Conservation (phyloP, 2,888 invertebrate genomes). For the Drosophila pseudotakahashii region DNA sequence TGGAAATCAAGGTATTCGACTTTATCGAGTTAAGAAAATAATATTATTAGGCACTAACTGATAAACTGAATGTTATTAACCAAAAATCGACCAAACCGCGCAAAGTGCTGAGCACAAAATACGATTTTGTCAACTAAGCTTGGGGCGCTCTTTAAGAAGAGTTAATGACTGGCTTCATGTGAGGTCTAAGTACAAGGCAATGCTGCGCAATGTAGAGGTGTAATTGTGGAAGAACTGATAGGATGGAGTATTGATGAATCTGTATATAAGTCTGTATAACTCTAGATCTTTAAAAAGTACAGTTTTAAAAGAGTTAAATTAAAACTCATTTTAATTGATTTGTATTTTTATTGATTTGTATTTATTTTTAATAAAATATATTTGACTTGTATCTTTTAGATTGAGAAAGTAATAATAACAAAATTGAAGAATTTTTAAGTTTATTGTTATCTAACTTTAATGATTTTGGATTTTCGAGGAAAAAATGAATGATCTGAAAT, state of each 20-base stretch:
- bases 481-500: not conserved
- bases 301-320: too few species aligned
- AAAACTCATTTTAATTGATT: too few species aligned
- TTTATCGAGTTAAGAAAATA: conserved; percentile 15
- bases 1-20: conserved; percentile 1
- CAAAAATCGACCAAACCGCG: conserved; percentile 26
- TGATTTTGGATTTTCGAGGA: too few species aligned
- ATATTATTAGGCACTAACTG: conserved; percentile 31
- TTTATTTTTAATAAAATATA: too few species aligned
- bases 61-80: conserved; percentile 16
- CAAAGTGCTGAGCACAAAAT: conserved; percentile 43
- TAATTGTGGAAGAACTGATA: not conserved
- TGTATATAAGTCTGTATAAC: too few species aligned
- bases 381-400: too few species aligned
- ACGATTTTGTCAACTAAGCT: conserved; percentile 29
- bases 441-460: too few species aligned
- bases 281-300: not conserved
- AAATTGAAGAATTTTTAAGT: too few species aligned
- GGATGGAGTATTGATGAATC: too few species aligned
- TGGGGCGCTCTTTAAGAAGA: conserved; percentile 26
- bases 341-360: too few species aligned
- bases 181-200: conserved; percentile 22
- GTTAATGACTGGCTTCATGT: conserved; percentile 26
- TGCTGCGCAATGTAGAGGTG: conserved; percentile 17
- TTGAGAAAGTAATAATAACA: too few species aligned